phyloP scores from a whole-genome alignment of 1,140 invertebrate genomes.

The Battus philenor region DNA sequence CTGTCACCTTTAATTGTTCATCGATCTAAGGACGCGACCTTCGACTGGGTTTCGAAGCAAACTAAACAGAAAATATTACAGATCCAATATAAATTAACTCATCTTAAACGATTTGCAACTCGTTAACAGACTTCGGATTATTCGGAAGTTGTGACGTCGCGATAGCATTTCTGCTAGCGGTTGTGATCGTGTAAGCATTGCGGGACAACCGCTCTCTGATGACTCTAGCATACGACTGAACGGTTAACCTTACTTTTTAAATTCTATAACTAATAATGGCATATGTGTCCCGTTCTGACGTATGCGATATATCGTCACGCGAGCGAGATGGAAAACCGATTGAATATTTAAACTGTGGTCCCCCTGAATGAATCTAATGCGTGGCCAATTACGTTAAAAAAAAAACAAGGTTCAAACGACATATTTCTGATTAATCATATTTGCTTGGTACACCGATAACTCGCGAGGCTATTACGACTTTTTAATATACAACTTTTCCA shows the following conservation, averaged over 20 bases:
- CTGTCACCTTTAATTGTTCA: constrained; percentile 63
- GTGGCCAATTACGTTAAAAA: constrained; percentile 47
- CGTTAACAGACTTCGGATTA: constrained; percentile 47
- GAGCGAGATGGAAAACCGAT: constrained; percentile 33
- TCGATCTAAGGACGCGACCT: constrained; percentile 70
- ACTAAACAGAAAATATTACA: constrained; percentile 55
- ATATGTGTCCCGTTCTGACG: constrained; percentile 27
- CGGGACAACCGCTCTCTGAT: constrained; percentile 49
- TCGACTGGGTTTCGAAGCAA: constrained; percentile 52
- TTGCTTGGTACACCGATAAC: constrained; percentile 37
- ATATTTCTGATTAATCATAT: constrained; percentile 43
- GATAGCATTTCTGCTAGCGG: constrained; percentile 65
- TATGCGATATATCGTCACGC: constrained; percentile 2
- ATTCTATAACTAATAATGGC: constrained; percentile 22
- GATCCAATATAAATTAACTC: constrained; percentile 50
- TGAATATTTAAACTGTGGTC: constrained; percentile 58
- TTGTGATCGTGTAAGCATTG: constrained; percentile 51
- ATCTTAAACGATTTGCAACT: constrained; percentile 48
- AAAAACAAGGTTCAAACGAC: constrained; percentile 46
- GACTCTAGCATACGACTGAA: constrained; percentile 49
- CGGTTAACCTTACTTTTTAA: constrained; percentile 20
- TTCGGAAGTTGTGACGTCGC: constrained; percentile 67
- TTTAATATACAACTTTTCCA: constrained; percentile 48
- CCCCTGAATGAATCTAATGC: constrained; percentile 51
- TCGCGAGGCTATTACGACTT: constrained; percentile 44